phyloP scores from a whole-genome alignment of 2,888 invertebrate species.

The Lepeophtheirus nordmannii region DNA sequence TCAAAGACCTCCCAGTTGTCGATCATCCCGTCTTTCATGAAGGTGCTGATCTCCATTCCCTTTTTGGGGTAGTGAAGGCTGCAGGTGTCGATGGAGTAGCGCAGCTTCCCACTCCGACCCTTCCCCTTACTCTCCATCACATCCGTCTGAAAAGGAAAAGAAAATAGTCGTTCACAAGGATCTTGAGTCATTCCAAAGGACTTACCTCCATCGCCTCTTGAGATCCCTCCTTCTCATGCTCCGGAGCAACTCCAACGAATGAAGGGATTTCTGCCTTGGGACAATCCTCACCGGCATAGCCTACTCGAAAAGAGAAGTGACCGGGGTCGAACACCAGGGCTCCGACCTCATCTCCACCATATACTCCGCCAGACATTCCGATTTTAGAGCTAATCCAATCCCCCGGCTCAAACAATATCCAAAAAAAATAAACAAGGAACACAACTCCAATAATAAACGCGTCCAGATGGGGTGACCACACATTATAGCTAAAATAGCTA shows the following conservation, averaged over 20 bases:
- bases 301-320: constrained; percentile 71
- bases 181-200: not conserved
- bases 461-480: too few species aligned
- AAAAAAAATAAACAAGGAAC: too few species aligned
- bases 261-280: constrained; percentile 96
- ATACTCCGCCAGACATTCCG: constrained; percentile 24
- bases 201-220: constrained; percentile 25
- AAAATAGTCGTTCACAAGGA: not conserved
- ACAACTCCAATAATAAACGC: too few species aligned
- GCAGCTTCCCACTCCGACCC: constrained; percentile 32
- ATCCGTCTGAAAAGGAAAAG: not conserved
- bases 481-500: too few species aligned
- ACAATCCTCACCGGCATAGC: constrained; percentile 95
- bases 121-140: not conserved
- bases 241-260: constrained; percentile 61
- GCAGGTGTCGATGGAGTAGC: constrained; percentile 61
- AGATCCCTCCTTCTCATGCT: constrained; percentile 40
- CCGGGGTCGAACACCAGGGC: constrained; percentile 95
- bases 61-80: constrained; percentile 76
- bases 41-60: constrained; percentile 68
- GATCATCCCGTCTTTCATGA: constrained; percentile 96
- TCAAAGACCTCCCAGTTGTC: constrained; percentile 99
- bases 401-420: too few species aligned
- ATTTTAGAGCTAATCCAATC: too few species aligned
- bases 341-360: constrained; percentile 72